phyloP scores from a whole-genome alignment of 2,113 vertebrate genomes.

The Rhinopomastus cyanomelas region DNA sequence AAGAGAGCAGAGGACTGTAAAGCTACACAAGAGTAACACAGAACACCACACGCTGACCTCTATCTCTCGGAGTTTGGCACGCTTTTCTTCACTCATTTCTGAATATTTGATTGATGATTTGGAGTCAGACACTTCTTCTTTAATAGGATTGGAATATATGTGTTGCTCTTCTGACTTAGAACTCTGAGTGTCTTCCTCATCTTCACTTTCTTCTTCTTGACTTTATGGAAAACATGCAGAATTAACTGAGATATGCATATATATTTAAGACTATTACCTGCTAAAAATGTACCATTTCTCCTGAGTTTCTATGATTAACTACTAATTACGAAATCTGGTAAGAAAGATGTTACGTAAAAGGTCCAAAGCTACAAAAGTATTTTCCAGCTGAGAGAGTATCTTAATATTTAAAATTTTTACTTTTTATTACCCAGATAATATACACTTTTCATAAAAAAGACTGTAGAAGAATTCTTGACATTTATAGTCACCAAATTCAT shows the following conservation, averaged over 20 bases:
- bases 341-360: neutral
- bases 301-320: neutral
- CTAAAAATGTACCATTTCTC: neutral
- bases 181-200: conserved; percentile 87
- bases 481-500: neutral
- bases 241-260: neutral
- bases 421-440: neutral
- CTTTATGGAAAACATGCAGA: conserved; percentile 68
- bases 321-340: neutral
- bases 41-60: conserved; percentile 78
- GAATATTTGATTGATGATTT: conserved; percentile 86
- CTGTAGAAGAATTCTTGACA: neutral
- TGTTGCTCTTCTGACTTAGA: conserved; percentile 88
- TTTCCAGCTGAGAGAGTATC: neutral
- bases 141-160: conserved; percentile 86
- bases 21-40: neutral
- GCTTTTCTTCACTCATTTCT: conserved; percentile 97
- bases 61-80: conserved; percentile 94
- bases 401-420: neutral
- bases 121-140: conserved; percentile 86
- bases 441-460: neutral
- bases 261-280: neutral
- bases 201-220: conserved; percentile 86
- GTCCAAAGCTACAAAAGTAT: neutral
- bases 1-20: neutral